Evolutionary conservation across 2,797 vertebrate species (phyloP).

Genomic region (Chloroceryle amazona): DNA sequence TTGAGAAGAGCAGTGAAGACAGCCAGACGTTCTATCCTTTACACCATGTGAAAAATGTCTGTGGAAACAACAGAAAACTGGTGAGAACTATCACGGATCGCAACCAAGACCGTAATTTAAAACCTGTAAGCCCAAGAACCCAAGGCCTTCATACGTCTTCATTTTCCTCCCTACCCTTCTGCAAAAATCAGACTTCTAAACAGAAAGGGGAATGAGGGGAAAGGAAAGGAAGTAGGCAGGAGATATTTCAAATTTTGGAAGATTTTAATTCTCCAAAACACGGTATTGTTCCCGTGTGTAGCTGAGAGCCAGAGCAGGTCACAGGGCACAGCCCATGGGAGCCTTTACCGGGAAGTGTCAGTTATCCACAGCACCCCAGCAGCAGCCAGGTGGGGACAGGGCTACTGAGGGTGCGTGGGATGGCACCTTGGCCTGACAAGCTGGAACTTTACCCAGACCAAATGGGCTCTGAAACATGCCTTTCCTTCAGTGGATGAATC

Average conservation of each 20-base stretch:
- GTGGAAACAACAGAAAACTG: slow-evolving; percentile 19
- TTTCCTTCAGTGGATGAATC: slow-evolving; percentile 29
- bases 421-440: background rate
- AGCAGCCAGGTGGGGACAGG: background rate
- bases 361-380: background rate
- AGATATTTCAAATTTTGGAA: background rate
- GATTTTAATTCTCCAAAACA: background rate
- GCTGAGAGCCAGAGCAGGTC: background rate
- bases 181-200: background rate
- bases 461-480: background rate
- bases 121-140: background rate
- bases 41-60: slow-evolving; percentile 9
- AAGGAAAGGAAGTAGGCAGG: background rate
- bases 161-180: rapidly evolving
- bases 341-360: background rate
- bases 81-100: background rate
- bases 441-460: background rate
- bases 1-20: background rate
- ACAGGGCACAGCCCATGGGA: background rate
- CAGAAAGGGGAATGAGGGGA: background rate
- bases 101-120: background rate
- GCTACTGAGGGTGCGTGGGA: rapidly evolving
- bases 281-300: background rate
- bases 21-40: slow-evolving; percentile 39
- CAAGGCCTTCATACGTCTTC: background rate